Percentiles rank a stretch among this genome's conserved stretches.
Evolutionary conservation across 2,888 invertebrate genomes (phyloP).

Genomic region (Lasius fuliginosus): DNA sequence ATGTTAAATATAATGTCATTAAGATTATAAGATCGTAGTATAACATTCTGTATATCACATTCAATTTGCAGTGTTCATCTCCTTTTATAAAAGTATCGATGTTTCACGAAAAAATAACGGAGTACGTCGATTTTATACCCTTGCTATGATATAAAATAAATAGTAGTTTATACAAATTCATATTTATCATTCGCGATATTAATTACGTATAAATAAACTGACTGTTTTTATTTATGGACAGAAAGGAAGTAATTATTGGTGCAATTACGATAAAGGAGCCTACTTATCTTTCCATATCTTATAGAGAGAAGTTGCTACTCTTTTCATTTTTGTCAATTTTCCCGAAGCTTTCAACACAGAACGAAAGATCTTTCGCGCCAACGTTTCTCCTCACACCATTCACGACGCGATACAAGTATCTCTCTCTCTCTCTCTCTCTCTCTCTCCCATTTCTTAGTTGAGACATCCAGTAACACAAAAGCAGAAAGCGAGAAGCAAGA

Average conservation of each 20-base stretch:
- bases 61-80: not conserved
- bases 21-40: not conserved
- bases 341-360: slow-evolving; percentile 17
- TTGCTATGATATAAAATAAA: not conserved
- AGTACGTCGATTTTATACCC: not conserved
- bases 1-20: not conserved
- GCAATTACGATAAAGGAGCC: not conserved
- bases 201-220: not conserved
- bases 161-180: not conserved
- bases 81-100: not conserved
- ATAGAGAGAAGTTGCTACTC: not conserved
- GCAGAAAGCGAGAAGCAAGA: slow-evolving; percentile 49
- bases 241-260: not conserved
- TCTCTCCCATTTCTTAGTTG: slow-evolving; percentile 7
- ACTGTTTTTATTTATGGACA: not conserved
- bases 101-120: not conserved
- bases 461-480: slow-evolving; percentile 43
- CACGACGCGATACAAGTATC: slow-evolving; percentile 29
- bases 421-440: not conserved
- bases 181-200: not conserved
- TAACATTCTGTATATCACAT: not conserved
- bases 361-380: slow-evolving; percentile 32
- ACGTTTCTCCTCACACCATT: not conserved
- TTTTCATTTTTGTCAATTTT: slow-evolving; percentile 13
- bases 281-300: not conserved